phyloP scores from a whole-genome alignment of 2,888 invertebrate species.

The Drosophila neotestacea region DNA sequence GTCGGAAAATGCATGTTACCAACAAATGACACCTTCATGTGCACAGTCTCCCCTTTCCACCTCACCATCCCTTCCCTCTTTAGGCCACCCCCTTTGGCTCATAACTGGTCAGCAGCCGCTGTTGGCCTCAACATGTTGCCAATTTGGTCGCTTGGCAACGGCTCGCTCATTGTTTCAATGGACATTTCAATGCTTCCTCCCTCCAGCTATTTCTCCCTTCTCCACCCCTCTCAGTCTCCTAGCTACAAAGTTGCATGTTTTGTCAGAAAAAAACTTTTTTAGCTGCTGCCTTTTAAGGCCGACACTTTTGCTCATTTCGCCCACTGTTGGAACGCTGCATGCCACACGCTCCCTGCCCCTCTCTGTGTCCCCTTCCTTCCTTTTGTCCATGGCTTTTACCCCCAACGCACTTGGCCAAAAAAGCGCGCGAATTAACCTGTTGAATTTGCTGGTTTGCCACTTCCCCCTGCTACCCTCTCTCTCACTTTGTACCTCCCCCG shows the following conservation, averaged over 20 bases:
- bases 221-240: not conserved
- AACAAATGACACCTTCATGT: slow-evolving; percentile 83
- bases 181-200: slow-evolving; percentile 76
- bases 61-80: not conserved
- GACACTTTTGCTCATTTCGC: slow-evolving; percentile 74
- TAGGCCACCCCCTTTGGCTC: slow-evolving; percentile 28
- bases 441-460: slow-evolving; percentile 55
- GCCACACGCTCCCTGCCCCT: slow-evolving; percentile 29
- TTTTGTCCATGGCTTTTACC: slow-evolving; percentile 17
- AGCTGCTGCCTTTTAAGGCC: slow-evolving; percentile 73
- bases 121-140: slow-evolving; percentile 63
- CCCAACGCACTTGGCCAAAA: slow-evolving; percentile 65
- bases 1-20: slow-evolving; percentile 80
- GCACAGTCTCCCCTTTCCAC: slow-evolving; percentile 41
- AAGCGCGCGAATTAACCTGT: slow-evolving; percentile 82
- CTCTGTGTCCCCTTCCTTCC: not conserved
- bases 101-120: slow-evolving; percentile 61
- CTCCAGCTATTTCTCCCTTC: not conserved
- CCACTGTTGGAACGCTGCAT: slow-evolving; percentile 34
- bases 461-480: not conserved
- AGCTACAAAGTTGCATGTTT: slow-evolving; percentile 66
- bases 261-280: slow-evolving; percentile 50
- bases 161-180: slow-evolving; percentile 68
- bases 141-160: slow-evolving; percentile 63
- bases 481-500: not conserved